Conservation (phyloP, 2,113 vertebrate species). For the Actinemys pallida region DNA sequence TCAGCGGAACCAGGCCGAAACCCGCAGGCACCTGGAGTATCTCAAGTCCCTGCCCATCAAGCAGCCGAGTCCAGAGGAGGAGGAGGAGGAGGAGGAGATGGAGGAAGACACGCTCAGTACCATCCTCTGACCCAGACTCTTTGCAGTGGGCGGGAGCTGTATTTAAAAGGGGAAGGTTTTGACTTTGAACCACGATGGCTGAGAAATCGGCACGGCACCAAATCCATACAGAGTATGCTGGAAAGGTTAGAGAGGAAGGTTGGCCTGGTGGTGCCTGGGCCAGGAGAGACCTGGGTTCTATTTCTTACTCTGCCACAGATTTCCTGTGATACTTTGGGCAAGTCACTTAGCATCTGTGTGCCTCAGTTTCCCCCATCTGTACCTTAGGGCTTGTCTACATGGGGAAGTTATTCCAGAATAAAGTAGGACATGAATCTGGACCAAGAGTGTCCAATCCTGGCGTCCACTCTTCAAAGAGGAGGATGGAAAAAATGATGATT, state of each 20-base stretch:
- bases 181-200: not conserved
- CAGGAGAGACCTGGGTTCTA: no score
- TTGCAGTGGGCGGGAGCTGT: rapidly evolving
- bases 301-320: not conserved
- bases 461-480: not conserved
- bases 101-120: constrained; percentile 79
- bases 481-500: not conserved
- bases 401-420: not conserved
- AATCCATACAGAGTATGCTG: not conserved
- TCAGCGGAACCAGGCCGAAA: constrained; percentile 80
- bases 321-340: not conserved
- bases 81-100: constrained; percentile 32
- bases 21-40: constrained; percentile 80
- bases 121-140: constrained; percentile 55
- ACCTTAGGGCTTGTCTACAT: not conserved
- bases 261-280: not conserved
- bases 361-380: not conserved
- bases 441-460: not conserved
- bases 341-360: not conserved
- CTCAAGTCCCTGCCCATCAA: constrained; percentile 80
- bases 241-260: not conserved
- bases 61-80: rapidly evolving
- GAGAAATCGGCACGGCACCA: not conserved
- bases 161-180: not conserved
- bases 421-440: not conserved